Conservation (phyloP, 2,113 vertebrate genomes). For the Garra rufa region DNA sequence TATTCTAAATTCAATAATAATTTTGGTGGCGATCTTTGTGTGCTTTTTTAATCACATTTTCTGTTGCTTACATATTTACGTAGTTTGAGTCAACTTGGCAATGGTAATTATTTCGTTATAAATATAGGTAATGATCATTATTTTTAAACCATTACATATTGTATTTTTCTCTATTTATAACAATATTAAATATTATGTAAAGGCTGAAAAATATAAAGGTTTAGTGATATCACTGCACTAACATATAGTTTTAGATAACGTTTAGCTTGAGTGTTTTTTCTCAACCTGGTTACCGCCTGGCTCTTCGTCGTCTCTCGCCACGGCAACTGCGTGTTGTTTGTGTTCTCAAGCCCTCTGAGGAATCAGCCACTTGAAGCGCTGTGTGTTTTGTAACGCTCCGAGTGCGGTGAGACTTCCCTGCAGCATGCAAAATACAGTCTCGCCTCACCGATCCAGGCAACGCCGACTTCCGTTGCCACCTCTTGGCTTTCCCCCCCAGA, state of each 20-base stretch:
- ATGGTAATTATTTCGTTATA: neutral
- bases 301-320: slow-evolving; percentile 17
- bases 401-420: slow-evolving; percentile 12
- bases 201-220: neutral
- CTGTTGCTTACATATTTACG: no score
- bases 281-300: neutral
- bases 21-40: neutral
- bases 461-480: slow-evolving; percentile 40
- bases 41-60: neutral
- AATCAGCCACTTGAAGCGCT: slow-evolving; percentile 17
- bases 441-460: slow-evolving; percentile 30
- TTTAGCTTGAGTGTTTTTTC: neutral
- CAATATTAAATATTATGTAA: neutral
- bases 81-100: neutral
- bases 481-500: slow-evolving; percentile 44
- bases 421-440: slow-evolving; percentile 27
- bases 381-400: slow-evolving; percentile 24
- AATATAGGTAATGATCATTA: neutral
- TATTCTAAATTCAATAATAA: neutral
- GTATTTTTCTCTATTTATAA: neutral
- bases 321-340: slow-evolving; percentile 25
- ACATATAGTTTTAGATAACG: neutral
- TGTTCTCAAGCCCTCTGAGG: slow-evolving; percentile 21
- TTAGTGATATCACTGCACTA: neutral
- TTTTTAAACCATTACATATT: neutral